phyloP scores from a whole-genome alignment of 2,888 invertebrate genomes.

The Ypsolopha sequella region DNA sequence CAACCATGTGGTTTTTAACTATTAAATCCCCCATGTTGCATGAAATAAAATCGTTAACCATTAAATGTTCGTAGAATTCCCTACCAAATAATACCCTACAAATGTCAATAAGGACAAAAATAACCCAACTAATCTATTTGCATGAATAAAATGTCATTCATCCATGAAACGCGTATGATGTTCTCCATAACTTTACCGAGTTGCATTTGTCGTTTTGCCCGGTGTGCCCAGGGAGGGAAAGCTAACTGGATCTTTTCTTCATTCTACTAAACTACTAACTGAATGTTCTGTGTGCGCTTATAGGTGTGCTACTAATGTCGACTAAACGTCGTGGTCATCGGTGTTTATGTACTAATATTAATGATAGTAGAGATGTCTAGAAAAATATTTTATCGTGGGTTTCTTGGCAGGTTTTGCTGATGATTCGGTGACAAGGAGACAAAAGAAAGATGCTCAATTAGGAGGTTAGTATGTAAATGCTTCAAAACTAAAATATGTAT shows the following conservation, averaged over 20 bases:
- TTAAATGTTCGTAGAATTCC: no score
- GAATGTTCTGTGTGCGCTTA: slow-evolving; percentile 34
- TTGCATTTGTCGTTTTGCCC: background rate
- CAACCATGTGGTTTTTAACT: no score
- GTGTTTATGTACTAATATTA: slow-evolving; percentile 37
- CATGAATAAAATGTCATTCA: background rate
- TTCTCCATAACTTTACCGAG: no score
- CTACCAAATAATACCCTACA: no score
- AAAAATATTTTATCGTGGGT: background rate
- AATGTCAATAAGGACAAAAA: no score
- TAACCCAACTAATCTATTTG: background rate
- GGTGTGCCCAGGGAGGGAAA: background rate
- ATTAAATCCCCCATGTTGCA: no score
- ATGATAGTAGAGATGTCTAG: background rate
- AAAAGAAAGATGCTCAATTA: slow-evolving; percentile 65
- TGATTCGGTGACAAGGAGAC: slow-evolving; percentile 63
- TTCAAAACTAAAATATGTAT: no score
- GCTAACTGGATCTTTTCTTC: background rate
- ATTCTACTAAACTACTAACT: slow-evolving; percentile 9
- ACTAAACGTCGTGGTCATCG: slow-evolving; percentile 17
- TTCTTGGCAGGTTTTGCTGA: slow-evolving; percentile 59
- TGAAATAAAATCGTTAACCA: no score
- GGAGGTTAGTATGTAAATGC: slow-evolving; percentile 43
- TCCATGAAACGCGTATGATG: background rate
- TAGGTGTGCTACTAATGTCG: slow-evolving; percentile 59